Conservation (phyloP, 2,797 vertebrate species). For the Trematomus bernacchii region DNA sequence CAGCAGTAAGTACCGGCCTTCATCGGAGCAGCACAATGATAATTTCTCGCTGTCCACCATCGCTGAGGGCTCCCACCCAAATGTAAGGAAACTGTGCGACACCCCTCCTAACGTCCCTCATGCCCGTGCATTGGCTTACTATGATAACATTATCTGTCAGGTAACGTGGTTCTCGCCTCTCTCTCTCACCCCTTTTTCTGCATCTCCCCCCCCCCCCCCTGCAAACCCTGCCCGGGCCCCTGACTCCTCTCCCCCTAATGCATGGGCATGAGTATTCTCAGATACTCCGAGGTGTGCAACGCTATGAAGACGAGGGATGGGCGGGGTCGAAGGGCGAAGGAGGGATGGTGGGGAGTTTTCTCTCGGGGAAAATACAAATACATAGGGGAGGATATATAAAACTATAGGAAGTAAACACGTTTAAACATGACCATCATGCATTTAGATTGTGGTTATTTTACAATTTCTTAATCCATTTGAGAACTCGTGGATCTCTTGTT, state of each 20-base stretch:
- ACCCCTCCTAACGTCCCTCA: slow-evolving; percentile 90
- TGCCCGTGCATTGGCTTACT: slow-evolving; percentile 93
- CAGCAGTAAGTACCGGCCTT: slow-evolving; percentile 94
- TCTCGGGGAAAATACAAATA: slow-evolving; percentile 13
- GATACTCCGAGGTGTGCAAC: slow-evolving; percentile 58
- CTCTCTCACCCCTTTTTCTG: slow-evolving; percentile 78
- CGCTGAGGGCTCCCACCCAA: slow-evolving; percentile 99
- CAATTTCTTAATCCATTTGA: not conserved
- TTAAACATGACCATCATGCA: not conserved
- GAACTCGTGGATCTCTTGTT: not conserved
- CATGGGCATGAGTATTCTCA: slow-evolving; percentile 79
- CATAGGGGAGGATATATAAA: not conserved
- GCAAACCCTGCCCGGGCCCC: slow-evolving; percentile 59
- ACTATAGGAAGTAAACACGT: not conserved
- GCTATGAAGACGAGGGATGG: slow-evolving; percentile 28
- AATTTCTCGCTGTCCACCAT: slow-evolving; percentile 99
- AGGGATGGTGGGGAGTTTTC: slow-evolving; percentile 53
- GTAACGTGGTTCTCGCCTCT: slow-evolving; percentile 91
- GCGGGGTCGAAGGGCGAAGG: slow-evolving; percentile 22
- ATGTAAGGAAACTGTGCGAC: slow-evolving; percentile 94
- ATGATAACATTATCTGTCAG: slow-evolving; percentile 95
- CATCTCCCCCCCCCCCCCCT: slow-evolving; percentile 48
- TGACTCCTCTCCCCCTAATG: slow-evolving; percentile 64
- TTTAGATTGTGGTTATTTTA: not conserved
- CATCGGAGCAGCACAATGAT: slow-evolving; percentile 98